A percentile compares a stretch with the other conserved stretches of the same genome.
Conservation (phyloP, 2,797 vertebrate species). For the Gadopsis bispinosus region DNA sequence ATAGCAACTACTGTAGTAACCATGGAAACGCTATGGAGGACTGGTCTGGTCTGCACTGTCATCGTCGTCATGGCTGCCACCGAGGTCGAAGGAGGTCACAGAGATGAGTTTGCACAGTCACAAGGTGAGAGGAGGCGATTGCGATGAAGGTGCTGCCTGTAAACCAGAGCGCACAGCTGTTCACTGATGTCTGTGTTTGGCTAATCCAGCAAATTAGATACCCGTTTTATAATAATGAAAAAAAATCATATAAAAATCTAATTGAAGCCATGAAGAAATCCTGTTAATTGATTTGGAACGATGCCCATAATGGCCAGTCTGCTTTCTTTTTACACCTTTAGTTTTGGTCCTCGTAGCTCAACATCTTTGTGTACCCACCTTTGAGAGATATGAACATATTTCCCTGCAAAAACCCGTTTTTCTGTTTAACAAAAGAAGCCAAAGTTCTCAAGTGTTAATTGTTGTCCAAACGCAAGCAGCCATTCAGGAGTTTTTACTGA, state of each 20-base stretch:
- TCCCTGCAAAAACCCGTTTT: too few relatives aligned
- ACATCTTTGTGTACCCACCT: background rate
- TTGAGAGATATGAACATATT: too few relatives aligned
- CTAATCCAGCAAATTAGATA: background rate
- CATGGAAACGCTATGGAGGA: constrained; percentile 94
- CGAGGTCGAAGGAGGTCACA: constrained; percentile 79
- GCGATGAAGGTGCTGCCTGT: background rate
- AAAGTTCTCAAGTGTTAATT: too few relatives aligned
- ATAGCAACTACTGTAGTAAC: constrained; percentile 85
- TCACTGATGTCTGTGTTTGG: background rate
- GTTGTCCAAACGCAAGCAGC: background rate
- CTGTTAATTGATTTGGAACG: background rate
- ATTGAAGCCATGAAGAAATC: background rate
- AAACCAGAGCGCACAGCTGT: background rate
- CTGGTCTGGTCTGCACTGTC: constrained; percentile 88
- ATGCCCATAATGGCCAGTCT: background rate
- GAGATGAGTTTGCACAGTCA: constrained; percentile 83
- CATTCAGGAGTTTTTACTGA: background rate
- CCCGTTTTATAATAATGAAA: background rate
- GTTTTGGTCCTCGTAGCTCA: background rate
- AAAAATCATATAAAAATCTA: background rate
- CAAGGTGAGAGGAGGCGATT: constrained; percentile 88
- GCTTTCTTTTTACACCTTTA: too few relatives aligned
- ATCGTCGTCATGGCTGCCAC: constrained; percentile 85
- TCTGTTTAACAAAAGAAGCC: background rate